Percentiles rank a stretch among this genome's conserved stretches.
phyloP scores from a whole-genome alignment of 2,113 vertebrate genomes.

The Heloderma charlesbogerti region DNA sequence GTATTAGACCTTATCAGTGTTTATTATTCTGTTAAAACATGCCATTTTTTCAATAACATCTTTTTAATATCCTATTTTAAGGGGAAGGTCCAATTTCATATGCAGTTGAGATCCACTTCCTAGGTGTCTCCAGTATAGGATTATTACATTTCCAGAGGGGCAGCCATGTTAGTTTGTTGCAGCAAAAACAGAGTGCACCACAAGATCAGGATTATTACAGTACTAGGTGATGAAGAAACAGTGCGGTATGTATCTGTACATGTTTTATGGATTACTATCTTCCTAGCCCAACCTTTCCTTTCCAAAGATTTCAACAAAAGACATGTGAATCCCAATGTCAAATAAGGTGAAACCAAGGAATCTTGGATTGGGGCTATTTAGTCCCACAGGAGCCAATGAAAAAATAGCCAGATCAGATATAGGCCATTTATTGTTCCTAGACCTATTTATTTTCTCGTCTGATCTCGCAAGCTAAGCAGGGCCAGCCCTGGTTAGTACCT shows the following conservation, averaged over 20 bases:
- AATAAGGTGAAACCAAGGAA: neutral
- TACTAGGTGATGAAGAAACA: neutral
- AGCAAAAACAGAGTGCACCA: too few relatives aligned
- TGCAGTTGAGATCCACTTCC: neutral
- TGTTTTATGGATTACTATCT: neutral
- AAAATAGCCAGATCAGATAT: neutral
- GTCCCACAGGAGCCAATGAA: neutral
- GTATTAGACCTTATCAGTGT: neutral
- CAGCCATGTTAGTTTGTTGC: too few relatives aligned
- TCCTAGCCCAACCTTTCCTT: neutral
- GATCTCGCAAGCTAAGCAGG: too few relatives aligned
- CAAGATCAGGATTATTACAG: neutral
- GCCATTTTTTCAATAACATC: neutral
- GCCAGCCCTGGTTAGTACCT: too few relatives aligned
- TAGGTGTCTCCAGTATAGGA: neutral
- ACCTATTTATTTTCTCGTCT: too few relatives aligned
- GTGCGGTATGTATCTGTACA: too few relatives aligned
- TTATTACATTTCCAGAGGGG: too few relatives aligned
- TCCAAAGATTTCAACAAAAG: neutral
- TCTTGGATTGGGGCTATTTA: neutral
- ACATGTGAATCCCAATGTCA: neutral
- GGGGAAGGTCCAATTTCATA: neutral
- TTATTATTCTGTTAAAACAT: neutral
- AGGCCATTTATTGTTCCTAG: neutral
- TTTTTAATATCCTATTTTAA: too few relatives aligned